A percentile compares a stretch with the other conserved stretches of the same genome.
These are phyloP conservation scores for Nasonia oneida DNA, from an alignment of 2,888 invertebrate species.

Conservation along the genomic window DNA sequence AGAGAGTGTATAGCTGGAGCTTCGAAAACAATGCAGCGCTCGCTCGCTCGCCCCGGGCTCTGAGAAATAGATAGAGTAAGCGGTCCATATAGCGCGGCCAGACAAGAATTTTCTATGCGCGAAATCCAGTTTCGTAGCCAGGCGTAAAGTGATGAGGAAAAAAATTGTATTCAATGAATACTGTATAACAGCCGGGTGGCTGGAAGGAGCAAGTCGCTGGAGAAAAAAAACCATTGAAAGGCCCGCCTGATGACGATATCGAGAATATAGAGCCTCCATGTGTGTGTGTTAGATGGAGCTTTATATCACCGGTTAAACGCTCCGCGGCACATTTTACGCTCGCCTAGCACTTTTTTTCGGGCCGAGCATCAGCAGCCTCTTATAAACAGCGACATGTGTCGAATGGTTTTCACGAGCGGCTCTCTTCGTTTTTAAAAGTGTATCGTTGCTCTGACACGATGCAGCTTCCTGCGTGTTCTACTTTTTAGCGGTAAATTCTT, in stretches of 20 bases:
- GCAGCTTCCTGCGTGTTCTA: neutral
- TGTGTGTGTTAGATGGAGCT: neutral
- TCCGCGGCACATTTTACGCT: slow-evolving; percentile 10
- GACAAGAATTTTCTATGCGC: slow-evolving; percentile 29
- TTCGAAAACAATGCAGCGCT: slow-evolving; percentile 36
- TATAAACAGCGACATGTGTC: neutral
- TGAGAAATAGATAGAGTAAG: slow-evolving; percentile 17
- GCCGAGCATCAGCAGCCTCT: neutral
- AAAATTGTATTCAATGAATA: slow-evolving; percentile 49
- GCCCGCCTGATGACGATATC: slow-evolving; percentile 32
- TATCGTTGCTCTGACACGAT: neutral
- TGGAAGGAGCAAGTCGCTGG: neutral
- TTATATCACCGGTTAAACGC: slow-evolving; percentile 7
- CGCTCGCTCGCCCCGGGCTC: slow-evolving; percentile 18
- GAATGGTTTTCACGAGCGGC: neutral
- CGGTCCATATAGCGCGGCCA: neutral
- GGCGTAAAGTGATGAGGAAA: neutral
- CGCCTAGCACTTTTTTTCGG: neutral
- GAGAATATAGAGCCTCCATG: neutral
- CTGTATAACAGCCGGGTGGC: neutral
- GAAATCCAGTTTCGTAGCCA: slow-evolving; percentile 23
- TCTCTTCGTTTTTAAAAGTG: neutral
- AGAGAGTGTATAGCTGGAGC: slow-evolving; percentile 7
- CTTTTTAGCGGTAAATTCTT: neutral
- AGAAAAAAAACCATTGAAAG: slow-evolving; percentile 15